phyloP scores from a whole-genome alignment of 2,888 invertebrate species.

The Drosophila dives region DNA sequence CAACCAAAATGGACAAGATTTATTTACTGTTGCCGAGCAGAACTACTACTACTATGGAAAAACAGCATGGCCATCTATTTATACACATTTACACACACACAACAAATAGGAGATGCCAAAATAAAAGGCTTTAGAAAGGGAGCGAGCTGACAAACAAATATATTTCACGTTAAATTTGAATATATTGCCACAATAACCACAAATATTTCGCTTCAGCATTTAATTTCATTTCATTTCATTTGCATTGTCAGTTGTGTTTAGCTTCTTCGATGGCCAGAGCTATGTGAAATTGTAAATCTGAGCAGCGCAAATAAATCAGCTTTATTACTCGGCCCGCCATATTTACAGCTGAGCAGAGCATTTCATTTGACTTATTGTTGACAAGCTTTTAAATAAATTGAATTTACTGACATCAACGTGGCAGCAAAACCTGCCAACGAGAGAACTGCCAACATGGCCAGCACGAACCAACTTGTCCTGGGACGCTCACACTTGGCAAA shows the following conservation, averaged over 20 bases:
- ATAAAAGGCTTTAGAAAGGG: slow-evolving; percentile 6
- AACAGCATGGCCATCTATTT: slow-evolving; percentile 36
- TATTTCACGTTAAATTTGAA: slow-evolving; percentile 57
- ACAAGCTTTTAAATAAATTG: slow-evolving; percentile 83
- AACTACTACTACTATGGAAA: slow-evolving; percentile 50
- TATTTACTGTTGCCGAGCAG: slow-evolving; percentile 55
- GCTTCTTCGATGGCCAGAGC: slow-evolving; percentile 46
- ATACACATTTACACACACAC: slow-evolving; percentile 1
- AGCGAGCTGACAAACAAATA: slow-evolving; percentile 40
- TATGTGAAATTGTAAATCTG: slow-evolving; percentile 68
- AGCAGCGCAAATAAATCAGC: slow-evolving; percentile 79
- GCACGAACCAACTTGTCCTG: slow-evolving; percentile 3
- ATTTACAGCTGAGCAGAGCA: slow-evolving; percentile 65
- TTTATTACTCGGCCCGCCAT: slow-evolving; percentile 75
- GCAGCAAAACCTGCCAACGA: slow-evolving; percentile 21
- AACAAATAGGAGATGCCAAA: slow-evolving; percentile 7
- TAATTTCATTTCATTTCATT: slow-evolving; percentile 33
- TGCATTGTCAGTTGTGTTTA: slow-evolving; percentile 36
- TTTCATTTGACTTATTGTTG: slow-evolving; percentile 79
- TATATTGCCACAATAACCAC: slow-evolving; percentile 66
- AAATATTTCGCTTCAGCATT: slow-evolving; percentile 47
- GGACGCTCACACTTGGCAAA: slow-evolving; percentile 48
- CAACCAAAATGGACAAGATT: slow-evolving; percentile 50
- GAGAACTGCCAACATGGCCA: slow-evolving; percentile 10
- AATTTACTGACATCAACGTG: slow-evolving; percentile 71